Conservation (phyloP, 2,888 invertebrate species). For the Eupithecia centaureata region DNA sequence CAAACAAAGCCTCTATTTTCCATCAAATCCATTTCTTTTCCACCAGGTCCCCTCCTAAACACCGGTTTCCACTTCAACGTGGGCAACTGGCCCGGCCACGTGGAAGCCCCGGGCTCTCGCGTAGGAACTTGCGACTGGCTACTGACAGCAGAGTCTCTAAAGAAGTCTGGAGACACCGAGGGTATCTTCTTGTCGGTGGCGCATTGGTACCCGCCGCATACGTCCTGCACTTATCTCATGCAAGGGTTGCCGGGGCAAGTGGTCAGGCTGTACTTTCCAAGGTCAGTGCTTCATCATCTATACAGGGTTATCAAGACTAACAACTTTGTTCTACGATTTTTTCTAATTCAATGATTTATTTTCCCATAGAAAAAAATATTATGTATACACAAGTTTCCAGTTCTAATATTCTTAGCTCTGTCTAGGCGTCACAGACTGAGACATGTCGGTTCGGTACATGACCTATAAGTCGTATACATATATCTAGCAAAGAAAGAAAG, state of each 20-base stretch:
- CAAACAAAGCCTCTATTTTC: too few species aligned
- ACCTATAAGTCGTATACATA: too few species aligned
- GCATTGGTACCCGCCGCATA: constrained; percentile 97
- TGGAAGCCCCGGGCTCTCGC: constrained; percentile 93
- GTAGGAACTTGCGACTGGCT: constrained; percentile 96
- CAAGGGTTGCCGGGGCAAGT: constrained; percentile 94
- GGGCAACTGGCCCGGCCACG: constrained; percentile 96
- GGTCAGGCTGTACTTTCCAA: constrained; percentile 94
- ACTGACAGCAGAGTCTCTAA: constrained; percentile 91
- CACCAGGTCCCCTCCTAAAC: constrained; percentile 90
- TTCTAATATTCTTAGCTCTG: too few species aligned
- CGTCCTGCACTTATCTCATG: constrained; percentile 95
- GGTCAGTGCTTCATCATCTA: constrained; percentile 85
- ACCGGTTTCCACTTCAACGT: constrained; percentile 98
- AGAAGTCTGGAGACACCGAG: constrained; percentile 91
- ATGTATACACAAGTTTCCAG: too few species aligned
- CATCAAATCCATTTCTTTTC: too few species aligned
- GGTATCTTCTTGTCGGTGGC: constrained; percentile 96
- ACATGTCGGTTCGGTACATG: too few species aligned
- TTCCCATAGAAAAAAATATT: too few species aligned
- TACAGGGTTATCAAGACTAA: too few species aligned
- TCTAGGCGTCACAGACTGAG: too few species aligned
- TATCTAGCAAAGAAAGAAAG: too few species aligned
- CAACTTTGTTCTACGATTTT: too few species aligned
- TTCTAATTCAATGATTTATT: too few species aligned